A percentile compares a stretch with the other conserved stretches of the same genome.
phyloP scores from a whole-genome alignment of 2,888 invertebrate genomes.

The Apodemia duryi region DNA sequence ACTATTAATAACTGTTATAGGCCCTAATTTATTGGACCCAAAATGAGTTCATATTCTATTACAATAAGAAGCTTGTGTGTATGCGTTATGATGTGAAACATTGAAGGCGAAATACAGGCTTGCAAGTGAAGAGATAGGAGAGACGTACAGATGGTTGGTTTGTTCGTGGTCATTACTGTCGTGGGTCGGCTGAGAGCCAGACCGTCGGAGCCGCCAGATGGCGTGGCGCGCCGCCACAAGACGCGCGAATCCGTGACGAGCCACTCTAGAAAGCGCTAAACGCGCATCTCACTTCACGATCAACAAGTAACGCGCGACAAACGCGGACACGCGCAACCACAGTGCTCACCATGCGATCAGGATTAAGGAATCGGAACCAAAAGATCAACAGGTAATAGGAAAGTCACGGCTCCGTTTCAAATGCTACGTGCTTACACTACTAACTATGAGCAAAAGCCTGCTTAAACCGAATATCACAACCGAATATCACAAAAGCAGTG shows the following conservation, averaged over 20 bases:
- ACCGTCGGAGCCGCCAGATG: slow-evolving; percentile 83
- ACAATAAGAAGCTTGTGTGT: slow-evolving; percentile 17
- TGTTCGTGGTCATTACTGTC: slow-evolving; percentile 76
- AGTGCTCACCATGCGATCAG: slow-evolving; percentile 47
- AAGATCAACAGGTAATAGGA: slow-evolving; percentile 40
- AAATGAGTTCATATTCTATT: slow-evolving; percentile 7
- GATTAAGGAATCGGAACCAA: slow-evolving; percentile 24
- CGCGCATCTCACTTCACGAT: slow-evolving; percentile 51
- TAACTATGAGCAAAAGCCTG: slow-evolving; percentile 66
- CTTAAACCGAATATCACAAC: slow-evolving; percentile 72
- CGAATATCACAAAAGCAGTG: slow-evolving; percentile 76
- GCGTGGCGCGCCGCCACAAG: slow-evolving; percentile 85
- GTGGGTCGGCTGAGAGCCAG: slow-evolving; percentile 73
- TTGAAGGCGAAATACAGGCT: slow-evolving; percentile 39
- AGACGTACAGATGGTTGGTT: slow-evolving; percentile 77
- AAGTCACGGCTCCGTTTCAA: slow-evolving; percentile 31
- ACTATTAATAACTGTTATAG: neutral
- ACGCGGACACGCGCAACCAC: slow-evolving; percentile 36
- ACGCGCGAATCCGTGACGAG: slow-evolving; percentile 84
- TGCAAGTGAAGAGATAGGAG: slow-evolving; percentile 50
- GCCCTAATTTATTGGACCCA: neutral
- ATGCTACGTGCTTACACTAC: slow-evolving; percentile 31
- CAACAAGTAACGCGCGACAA: slow-evolving; percentile 52
- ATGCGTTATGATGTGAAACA: slow-evolving; percentile 27
- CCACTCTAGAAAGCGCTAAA: slow-evolving; percentile 76